These are phyloP conservation scores for Dermochelys coriacea DNA, from an alignment of 2,797 vertebrate species.

Conservation along the genomic window DNA sequence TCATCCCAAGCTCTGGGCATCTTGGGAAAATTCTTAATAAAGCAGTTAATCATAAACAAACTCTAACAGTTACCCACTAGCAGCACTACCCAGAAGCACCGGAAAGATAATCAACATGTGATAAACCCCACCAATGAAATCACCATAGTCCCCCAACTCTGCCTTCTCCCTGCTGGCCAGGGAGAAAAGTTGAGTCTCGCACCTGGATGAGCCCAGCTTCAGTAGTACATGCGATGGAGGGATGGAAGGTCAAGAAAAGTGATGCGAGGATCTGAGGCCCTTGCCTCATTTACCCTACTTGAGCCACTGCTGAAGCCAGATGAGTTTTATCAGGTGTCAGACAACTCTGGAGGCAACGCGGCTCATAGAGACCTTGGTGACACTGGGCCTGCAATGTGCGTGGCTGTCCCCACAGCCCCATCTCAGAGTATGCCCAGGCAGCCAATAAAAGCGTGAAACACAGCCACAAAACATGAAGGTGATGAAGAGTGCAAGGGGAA, in stretches of 20 bases:
- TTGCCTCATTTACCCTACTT: neutral
- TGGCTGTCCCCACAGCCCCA: neutral
- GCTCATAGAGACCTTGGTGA: neutral
- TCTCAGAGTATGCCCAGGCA: neutral
- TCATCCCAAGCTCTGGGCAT: neutral
- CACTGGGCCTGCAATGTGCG: neutral
- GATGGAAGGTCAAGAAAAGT: fast-evolving
- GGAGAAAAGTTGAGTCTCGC: neutral
- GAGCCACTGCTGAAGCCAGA: neutral
- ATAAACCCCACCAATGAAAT: neutral
- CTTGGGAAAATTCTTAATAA: neutral
- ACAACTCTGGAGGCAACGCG: neutral
- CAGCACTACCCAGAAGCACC: too few relatives aligned
- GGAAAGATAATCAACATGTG: neutral
- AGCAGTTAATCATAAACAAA: neutral
- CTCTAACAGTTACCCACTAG: neutral
- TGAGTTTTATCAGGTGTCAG: neutral
- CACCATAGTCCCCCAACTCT: neutral
- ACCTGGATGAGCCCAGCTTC: neutral
- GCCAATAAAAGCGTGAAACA: neutral
- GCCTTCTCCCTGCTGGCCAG: neutral
- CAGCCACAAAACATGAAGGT: neutral
- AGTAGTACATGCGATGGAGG: neutral
- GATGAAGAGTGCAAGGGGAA: neutral
- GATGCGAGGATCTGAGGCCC: neutral